These are phyloP conservation scores for Halcyon chelicuti DNA, from an alignment of 2,797 vertebrate genomes.

Conservation along the genomic window DNA sequence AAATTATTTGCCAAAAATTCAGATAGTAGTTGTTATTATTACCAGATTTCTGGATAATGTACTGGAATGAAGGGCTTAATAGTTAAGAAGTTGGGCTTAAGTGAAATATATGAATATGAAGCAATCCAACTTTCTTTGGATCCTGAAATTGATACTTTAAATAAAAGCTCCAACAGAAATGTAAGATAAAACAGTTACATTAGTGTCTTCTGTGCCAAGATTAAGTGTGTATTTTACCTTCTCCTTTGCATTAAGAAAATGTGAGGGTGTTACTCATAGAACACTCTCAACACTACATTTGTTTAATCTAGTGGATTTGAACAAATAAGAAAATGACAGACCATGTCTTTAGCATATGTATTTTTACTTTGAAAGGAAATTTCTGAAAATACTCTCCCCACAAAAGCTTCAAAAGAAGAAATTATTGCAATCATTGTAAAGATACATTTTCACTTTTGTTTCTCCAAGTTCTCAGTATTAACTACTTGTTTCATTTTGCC, in stretches of 20 bases:
- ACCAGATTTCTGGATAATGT: constrained; percentile 23
- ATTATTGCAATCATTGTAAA: background rate
- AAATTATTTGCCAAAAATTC: constrained; percentile 44
- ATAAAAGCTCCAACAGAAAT: background rate
- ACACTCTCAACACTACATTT: background rate
- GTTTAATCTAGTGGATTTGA: background rate
- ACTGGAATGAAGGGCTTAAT: background rate
- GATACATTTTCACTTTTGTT: background rate
- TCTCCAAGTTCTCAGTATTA: background rate
- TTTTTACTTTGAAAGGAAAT: background rate
- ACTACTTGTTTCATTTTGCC: background rate
- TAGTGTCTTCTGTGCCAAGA: background rate
- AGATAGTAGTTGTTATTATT: constrained; percentile 44
- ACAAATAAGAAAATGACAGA: background rate
- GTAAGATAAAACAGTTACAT: background rate
- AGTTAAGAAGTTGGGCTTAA: background rate
- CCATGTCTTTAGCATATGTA: background rate
- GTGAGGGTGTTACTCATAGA: background rate
- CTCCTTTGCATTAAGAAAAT: background rate
- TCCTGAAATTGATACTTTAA: background rate
- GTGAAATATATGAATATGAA: background rate
- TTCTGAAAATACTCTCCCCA: background rate
- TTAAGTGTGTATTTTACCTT: background rate
- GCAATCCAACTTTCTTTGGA: background rate
- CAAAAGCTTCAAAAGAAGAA: background rate